Base-by-base conservation (phyloP, 2,113 vertebrate genomes). In the Spea multiplicata region DNA sequence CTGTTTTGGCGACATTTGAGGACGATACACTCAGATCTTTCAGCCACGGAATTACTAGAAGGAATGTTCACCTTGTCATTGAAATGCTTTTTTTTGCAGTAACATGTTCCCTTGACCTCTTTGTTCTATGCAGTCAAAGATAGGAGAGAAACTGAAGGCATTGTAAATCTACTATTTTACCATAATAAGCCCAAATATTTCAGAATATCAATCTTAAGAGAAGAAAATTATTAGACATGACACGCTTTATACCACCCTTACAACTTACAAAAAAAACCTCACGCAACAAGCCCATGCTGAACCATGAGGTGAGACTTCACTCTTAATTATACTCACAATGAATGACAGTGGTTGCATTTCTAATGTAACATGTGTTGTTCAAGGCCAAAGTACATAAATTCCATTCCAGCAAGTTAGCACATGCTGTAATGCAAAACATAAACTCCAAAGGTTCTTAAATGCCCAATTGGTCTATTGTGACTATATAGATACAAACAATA, bases 1-100 rank as follows among this genome's bases (percentile, higher is more conserved):
- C 94, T 97, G 92, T 96, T 98, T 96, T 94, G 93, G 94, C 91
- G 94, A 95, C 94, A 96, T 96, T 95, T 89, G 89, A 94, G 90
- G 89, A 95, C 88, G 91, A 94, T 94, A 94, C 91, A 90, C 92
- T 93, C 84, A 88, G 95, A 91, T 93, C 91, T 94, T 94, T 89
- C 82, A 81, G 87, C 88, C 89, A 84, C 91, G 81, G 88, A 92
- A 92, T 92, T 91, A 91, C 91, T 91, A 87, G 85, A 88, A 92
- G 89, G 87, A 92, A 89, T 90, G 91, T 91, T 90, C 84, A 88
- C 84, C 89, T 88, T 90, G 90, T 90, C 88, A 86, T 85, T 90
- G 86, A 89, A 91, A 92, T 90, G 82, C 82, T 82, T 83, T 91
- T 88, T 86, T 91, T 88, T 86, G 81, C 83, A 86, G 16, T 85